phyloP scores from a whole-genome alignment of 2,113 vertebrate species.

The Labrus mixtus region DNA sequence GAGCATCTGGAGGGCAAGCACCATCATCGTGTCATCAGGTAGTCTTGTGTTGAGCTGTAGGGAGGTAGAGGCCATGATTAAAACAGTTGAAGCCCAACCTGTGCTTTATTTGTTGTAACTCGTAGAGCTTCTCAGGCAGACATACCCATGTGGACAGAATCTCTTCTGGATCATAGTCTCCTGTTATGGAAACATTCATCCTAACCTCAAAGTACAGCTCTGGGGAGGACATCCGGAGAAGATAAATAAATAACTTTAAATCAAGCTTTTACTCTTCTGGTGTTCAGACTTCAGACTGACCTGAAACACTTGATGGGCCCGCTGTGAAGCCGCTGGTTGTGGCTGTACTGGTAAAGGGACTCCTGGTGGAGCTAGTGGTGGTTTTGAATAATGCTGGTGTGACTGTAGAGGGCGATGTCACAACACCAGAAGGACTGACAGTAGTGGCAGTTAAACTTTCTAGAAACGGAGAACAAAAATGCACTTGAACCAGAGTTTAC shows the following conservation, averaged over 20 bases:
- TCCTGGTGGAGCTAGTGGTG: background rate
- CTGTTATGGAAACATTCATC: constrained; percentile 72
- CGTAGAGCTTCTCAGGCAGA: constrained; percentile 4
- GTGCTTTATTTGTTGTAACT: background rate
- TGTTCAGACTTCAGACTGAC: constrained; percentile 16
- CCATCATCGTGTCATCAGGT: constrained; percentile 60
- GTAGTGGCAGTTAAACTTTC: constrained; percentile 39
- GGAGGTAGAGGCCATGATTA: constrained; percentile 17
- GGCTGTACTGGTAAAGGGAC: background rate
- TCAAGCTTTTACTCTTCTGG: too few species aligned
- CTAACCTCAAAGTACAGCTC: constrained; percentile 78
- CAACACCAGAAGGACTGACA: constrained; percentile 1
- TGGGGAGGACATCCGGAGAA: constrained; percentile 9
- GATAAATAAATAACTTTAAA: background rate
- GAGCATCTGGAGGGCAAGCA: constrained; percentile 73
- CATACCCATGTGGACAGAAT: constrained; percentile 77
- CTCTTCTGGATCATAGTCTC: constrained; percentile 43
- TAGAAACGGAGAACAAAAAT: background rate
- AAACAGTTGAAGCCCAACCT: background rate
- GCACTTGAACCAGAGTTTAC: background rate
- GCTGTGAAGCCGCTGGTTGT: background rate
- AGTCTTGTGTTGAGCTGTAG: constrained; percentile 74
- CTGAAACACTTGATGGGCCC: constrained; percentile 34
- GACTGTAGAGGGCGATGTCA: background rate
- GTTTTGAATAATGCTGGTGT: constrained; percentile 6